Percentiles rank a stretch among this genome's conserved stretches.
Evolutionary conservation across 2,888 invertebrate genomes (phyloP).

Genomic region (Strigamia maritima): DNA sequence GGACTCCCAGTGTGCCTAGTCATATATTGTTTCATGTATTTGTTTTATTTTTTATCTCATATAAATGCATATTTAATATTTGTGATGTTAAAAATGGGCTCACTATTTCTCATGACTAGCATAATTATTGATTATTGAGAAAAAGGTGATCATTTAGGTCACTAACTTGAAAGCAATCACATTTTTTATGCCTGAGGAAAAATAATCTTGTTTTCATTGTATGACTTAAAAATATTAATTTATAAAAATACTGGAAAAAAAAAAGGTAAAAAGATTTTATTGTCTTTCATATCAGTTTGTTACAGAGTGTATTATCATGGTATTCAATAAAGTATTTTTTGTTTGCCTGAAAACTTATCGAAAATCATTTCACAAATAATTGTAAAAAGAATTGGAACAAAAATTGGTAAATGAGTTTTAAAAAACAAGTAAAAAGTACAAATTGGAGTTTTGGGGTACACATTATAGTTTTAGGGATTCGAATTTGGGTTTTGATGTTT

Average conservation of each 20-base stretch:
- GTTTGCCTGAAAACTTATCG: slow-evolving; percentile 31
- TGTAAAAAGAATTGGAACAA: neutral
- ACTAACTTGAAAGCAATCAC: slow-evolving; percentile 23
- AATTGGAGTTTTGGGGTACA: neutral
- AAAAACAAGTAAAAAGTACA: too few species aligned
- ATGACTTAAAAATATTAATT: slow-evolving; percentile 39
- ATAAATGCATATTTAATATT: neutral
- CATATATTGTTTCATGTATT: slow-evolving; percentile 37
- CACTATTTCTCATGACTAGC: slow-evolving; percentile 16
- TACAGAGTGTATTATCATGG: slow-evolving; percentile 43
- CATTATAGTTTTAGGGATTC: too few species aligned
- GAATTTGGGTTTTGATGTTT: too few species aligned
- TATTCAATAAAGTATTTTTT: slow-evolving; percentile 42
- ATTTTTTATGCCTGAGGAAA: slow-evolving; percentile 8
- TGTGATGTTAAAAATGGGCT: slow-evolving; percentile 11
- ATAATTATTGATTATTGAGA: slow-evolving; percentile 28
- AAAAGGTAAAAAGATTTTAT: slow-evolving; percentile 40
- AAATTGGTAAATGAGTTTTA: too few species aligned
- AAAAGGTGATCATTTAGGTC: neutral
- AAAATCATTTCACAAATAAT: too few species aligned
- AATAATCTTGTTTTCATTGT: slow-evolving; percentile 34
- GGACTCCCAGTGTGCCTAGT: slow-evolving; percentile 39
- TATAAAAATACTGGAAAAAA: slow-evolving; percentile 39
- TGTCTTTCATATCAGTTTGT: slow-evolving; percentile 44
- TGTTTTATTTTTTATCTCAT: slow-evolving; percentile 2